phyloP scores from a whole-genome alignment of 2,888 invertebrate species.

The Polia nebulosa region DNA sequence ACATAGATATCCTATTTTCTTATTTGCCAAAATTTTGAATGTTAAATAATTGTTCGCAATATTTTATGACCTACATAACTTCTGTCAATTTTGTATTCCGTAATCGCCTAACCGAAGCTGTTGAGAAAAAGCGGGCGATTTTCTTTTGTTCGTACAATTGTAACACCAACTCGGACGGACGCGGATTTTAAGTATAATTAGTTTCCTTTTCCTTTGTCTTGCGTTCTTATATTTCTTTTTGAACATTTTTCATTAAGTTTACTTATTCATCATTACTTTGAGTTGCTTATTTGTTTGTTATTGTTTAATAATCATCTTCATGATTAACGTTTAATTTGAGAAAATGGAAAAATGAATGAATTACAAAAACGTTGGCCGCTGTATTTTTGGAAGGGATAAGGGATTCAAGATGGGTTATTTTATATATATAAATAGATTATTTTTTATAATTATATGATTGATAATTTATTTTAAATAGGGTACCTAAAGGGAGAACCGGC shows the following conservation, averaged over 20 bases:
- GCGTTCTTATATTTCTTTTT: constrained; percentile 53
- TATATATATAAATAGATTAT: too few species aligned
- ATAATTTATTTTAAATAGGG: not conserved
- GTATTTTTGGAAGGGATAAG: not conserved
- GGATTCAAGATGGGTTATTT: not conserved
- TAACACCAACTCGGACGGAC: constrained; percentile 41
- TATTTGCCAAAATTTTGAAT: not conserved
- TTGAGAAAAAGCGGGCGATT: constrained; percentile 21
- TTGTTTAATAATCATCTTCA: constrained; percentile 42
- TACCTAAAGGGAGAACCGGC: not conserved
- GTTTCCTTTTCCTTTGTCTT: constrained; percentile 56
- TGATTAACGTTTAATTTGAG: constrained; percentile 22
- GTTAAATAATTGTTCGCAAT: not conserved
- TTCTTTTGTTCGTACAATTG: constrained; percentile 62
- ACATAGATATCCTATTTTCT: too few species aligned
- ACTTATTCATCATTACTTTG: constrained; percentile 53
- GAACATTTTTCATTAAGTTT: constrained; percentile 51
- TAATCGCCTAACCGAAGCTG: constrained; percentile 32
- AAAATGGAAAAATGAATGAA: not conserved
- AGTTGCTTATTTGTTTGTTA: constrained; percentile 42
- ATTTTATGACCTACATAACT: constrained; percentile 22
- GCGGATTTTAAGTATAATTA: constrained; percentile 59
- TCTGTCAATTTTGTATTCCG: constrained; percentile 38
- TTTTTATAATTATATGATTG: not conserved
- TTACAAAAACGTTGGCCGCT: not conserved